A percentile compares a stretch with the other conserved stretches of the same genome.
These are phyloP conservation scores for Maniola jurtina DNA, from an alignment of 1,140 invertebrate genomes.

Conservation along the genomic window DNA sequence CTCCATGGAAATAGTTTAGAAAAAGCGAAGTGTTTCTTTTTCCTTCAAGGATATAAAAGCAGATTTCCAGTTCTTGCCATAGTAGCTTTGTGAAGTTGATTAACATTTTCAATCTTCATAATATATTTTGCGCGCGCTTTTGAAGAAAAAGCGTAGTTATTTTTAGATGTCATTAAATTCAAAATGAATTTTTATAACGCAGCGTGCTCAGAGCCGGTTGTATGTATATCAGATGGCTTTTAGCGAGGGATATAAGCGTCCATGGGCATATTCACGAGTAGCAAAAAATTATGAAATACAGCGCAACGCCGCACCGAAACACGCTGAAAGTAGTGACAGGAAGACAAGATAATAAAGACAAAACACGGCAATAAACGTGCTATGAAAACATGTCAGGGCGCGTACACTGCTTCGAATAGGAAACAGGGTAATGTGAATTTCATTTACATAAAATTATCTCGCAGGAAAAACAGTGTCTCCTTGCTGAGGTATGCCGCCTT, in stretches of 20 bases:
- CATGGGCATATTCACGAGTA: constrained; percentile 6
- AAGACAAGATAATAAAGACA: constrained; percentile 63
- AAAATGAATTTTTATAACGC: constrained; percentile 17
- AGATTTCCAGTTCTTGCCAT: constrained; percentile 39
- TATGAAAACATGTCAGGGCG: constrained; percentile 57
- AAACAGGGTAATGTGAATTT: constrained; percentile 71
- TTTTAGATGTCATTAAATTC: constrained; percentile 25
- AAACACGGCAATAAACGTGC: constrained; percentile 62
- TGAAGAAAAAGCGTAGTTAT: constrained; percentile 22
- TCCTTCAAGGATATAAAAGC: constrained; percentile 43
- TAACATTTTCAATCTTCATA: constrained; percentile 52
- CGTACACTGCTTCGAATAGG: constrained; percentile 50
- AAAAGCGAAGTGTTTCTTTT: constrained; percentile 46
- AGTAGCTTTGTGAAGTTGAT: constrained; percentile 44
- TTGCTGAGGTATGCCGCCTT: constrained; percentile 40
- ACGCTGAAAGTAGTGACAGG: constrained; percentile 48
- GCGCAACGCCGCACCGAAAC: constrained; percentile 18
- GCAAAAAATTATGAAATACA: constrained; percentile 31
- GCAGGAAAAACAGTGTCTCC: constrained; percentile 51
- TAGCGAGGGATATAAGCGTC: constrained; percentile 26
- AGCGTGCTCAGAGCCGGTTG: background rate
- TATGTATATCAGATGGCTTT: constrained; percentile 43
- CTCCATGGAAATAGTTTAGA: constrained; percentile 62
- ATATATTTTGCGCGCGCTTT: constrained; percentile 22
- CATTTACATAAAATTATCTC: constrained; percentile 75